Evolutionary conservation across 1,140 invertebrate species (phyloP).

Genomic region (Wasmannia auropunctata): DNA sequence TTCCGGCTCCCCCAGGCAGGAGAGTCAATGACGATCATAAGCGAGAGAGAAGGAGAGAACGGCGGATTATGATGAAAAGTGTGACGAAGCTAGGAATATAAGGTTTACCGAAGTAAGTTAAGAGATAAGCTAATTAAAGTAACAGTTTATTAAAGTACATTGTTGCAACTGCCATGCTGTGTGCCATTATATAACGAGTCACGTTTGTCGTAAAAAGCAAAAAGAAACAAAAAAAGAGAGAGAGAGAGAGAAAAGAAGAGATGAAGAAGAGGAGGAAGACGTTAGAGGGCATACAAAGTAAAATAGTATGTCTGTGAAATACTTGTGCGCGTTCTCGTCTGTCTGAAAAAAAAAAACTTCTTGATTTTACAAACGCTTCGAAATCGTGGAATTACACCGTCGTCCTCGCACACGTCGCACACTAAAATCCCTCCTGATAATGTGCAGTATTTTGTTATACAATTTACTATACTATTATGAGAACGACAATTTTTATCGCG

Average conservation of each 20-base stretch:
- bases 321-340: slow-evolving; percentile 67
- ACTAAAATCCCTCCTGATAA: slow-evolving; percentile 23
- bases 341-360: slow-evolving; percentile 41
- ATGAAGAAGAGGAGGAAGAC: slow-evolving; percentile 39
- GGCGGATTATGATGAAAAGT: slow-evolving; percentile 21
- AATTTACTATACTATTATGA: not conserved
- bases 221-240: slow-evolving; percentile 55
- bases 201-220: slow-evolving; percentile 80
- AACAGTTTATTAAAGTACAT: slow-evolving; percentile 83
- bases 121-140: slow-evolving; percentile 76
- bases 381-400: slow-evolving; percentile 42
- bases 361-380: slow-evolving; percentile 37
- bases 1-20: not conserved
- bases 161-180: slow-evolving; percentile 85
- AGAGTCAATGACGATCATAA: slow-evolving; percentile 19
- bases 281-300: not conserved
- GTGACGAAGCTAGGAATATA: slow-evolving; percentile 60
- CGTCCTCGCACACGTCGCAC: slow-evolving; percentile 24
- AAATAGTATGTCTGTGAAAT: slow-evolving; percentile 35
- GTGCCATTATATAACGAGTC: slow-evolving; percentile 84
- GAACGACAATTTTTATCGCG: not conserved
- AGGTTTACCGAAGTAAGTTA: slow-evolving; percentile 68
- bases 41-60: slow-evolving; percentile 4
- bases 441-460: slow-evolving; percentile 19
- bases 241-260: slow-evolving; percentile 33